A percentile compares a stretch with the other conserved stretches of the same genome.
Evolutionary conservation across 1,140 invertebrate genomes (phyloP).

Genomic region (Branchinecta lindahli): DNA sequence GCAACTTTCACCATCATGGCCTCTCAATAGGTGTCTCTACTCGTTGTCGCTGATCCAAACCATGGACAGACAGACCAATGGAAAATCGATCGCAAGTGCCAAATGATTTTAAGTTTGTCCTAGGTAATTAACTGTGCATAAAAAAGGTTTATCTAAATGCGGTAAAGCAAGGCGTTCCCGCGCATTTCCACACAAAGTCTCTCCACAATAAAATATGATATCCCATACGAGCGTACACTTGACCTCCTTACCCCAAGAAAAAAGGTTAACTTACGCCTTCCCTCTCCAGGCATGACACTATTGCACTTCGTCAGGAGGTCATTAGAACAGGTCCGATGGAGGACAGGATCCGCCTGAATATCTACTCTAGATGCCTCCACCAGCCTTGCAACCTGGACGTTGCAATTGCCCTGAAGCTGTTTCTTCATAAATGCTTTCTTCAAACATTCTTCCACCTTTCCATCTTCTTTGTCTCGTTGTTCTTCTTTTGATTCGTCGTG

Average conservation of each 20-base stretch:
- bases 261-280: constrained; percentile 29
- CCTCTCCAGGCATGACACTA: constrained; percentile 35
- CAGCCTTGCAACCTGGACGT: constrained; percentile 56
- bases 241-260: background rate
- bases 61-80: too few relatives aligned
- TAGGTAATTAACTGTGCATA: too few relatives aligned
- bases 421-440: constrained; percentile 58
- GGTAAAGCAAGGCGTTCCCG: too few relatives aligned
- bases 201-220: too few relatives aligned
- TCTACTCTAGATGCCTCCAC: constrained; percentile 38
- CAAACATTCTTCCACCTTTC: constrained; percentile 66
- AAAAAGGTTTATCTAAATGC: too few relatives aligned
- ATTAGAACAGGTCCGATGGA: constrained; percentile 36
- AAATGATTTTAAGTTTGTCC: too few relatives aligned
- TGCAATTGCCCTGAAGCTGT: constrained; percentile 54
- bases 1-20: too few relatives aligned
- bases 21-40: too few relatives aligned
- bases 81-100: too few relatives aligned
- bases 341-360: constrained; percentile 40
- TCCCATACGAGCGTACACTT: too few relatives aligned
- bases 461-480: constrained; percentile 38
- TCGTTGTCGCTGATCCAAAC: too few relatives aligned
- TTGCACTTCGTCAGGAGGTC: constrained; percentile 37
- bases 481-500: constrained; percentile 25
- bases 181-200: too few relatives aligned